Evolutionary conservation across 1,140 invertebrate species (phyloP).

Genomic region (Bombus haemorrhoidalis): DNA sequence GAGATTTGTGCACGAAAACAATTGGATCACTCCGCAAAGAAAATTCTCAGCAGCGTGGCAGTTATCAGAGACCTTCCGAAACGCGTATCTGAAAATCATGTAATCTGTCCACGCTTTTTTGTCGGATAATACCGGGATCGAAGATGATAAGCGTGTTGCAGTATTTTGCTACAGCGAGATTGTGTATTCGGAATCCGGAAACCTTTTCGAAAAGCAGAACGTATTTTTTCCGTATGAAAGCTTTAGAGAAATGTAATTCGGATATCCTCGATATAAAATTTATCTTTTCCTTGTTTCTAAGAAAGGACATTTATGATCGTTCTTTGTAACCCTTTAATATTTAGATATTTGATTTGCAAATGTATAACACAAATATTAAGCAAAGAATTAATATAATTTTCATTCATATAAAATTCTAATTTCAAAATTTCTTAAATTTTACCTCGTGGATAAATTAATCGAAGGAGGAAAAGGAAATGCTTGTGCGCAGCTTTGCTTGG

Average conservation of each 20-base stretch:
- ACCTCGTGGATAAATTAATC: background rate
- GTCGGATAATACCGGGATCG: background rate
- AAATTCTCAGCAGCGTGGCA: slow-evolving; percentile 9
- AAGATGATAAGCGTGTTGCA: background rate
- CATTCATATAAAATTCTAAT: too few relatives aligned
- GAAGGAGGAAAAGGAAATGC: slow-evolving; percentile 47
- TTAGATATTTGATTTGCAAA: background rate
- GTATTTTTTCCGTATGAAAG: background rate
- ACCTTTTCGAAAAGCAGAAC: background rate
- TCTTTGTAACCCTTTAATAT: background rate
- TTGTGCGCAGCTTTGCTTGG: slow-evolving; percentile 65
- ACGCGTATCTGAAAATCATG: background rate
- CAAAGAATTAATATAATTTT: background rate
- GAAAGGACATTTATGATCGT: background rate
- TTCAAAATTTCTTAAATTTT: background rate
- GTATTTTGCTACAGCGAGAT: background rate
- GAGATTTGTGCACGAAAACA: slow-evolving; percentile 48
- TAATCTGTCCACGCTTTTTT: slow-evolving; percentile 1
- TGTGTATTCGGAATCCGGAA: background rate
- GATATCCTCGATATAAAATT: background rate
- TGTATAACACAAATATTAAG: background rate
- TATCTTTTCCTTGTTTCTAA: background rate
- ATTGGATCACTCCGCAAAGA: slow-evolving; percentile 20
- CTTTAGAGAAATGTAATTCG: background rate
- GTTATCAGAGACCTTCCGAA: slow-evolving; percentile 1